Conservation (phyloP, 2,888 invertebrate species). For the Noctua comes region DNA sequence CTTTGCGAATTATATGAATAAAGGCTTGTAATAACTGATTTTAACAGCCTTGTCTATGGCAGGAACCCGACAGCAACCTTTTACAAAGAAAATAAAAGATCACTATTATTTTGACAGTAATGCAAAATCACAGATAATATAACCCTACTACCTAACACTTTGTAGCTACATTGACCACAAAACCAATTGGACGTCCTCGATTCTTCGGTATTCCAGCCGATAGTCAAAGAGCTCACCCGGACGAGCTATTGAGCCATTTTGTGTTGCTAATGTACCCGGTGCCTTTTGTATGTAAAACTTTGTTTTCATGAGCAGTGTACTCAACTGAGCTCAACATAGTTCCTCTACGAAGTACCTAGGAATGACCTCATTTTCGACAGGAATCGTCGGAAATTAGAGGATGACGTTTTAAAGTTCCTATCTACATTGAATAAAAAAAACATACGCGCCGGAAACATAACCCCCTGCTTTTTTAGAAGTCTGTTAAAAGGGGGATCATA, state of each 20-base stretch:
- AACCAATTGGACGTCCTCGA: slow-evolving; percentile 3
- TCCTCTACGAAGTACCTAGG: not conserved
- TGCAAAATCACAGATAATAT: too few relatives aligned
- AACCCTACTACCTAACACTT: too few relatives aligned
- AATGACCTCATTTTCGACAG: not conserved
- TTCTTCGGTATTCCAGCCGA: slow-evolving; percentile 15
- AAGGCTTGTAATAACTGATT: too few relatives aligned
- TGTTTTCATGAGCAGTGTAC: slow-evolving; percentile 31
- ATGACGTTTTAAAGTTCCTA: not conserved
- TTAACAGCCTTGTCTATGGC: too few relatives aligned
- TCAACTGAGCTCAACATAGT: not conserved
- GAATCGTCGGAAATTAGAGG: not conserved
- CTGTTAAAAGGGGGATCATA: too few relatives aligned
- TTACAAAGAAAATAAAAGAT: too few relatives aligned
- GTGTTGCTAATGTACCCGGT: slow-evolving; percentile 47
- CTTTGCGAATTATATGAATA: too few relatives aligned
- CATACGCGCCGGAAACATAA: too few relatives aligned
- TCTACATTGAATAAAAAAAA: not conserved
- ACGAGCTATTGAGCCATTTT: slow-evolving; percentile 40
- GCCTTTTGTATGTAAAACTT: slow-evolving; percentile 53
- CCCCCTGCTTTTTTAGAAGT: too few relatives aligned
- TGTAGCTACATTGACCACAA: too few relatives aligned
- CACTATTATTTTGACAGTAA: too few relatives aligned
- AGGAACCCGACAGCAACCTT: too few relatives aligned
- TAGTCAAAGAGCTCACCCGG: slow-evolving; percentile 37